These are phyloP conservation scores for Otus sunia DNA, from an alignment of 2,113 vertebrate species.

Conservation along the genomic window DNA sequence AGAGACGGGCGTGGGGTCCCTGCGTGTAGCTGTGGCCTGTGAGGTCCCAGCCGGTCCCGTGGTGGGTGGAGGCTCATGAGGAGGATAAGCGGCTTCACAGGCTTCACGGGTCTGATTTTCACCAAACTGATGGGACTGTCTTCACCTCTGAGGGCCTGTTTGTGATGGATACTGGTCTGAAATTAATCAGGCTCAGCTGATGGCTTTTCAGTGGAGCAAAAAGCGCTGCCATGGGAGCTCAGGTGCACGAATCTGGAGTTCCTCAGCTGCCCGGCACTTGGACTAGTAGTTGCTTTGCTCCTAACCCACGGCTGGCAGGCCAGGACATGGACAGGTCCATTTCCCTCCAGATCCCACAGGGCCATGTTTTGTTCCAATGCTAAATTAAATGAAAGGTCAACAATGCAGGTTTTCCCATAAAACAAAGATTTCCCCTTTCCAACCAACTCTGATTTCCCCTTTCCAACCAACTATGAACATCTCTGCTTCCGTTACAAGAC, in stretches of 20 bases:
- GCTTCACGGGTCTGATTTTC: not conserved
- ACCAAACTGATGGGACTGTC: not conserved
- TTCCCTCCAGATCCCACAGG: not conserved
- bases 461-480: not conserved
- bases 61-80: not conserved
- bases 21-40: no score
- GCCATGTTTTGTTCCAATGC: not conserved
- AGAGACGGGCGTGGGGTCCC: accelerated
- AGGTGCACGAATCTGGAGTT: not conserved
- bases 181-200: not conserved
- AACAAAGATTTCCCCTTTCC: not conserved
- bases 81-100: not conserved
- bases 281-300: not conserved
- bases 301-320: not conserved
- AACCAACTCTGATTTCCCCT: not conserved
- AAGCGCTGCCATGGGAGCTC: not conserved
- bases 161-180: not conserved
- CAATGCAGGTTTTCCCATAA: not conserved
- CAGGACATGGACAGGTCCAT: accelerated
- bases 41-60: not conserved
- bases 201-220: not conserved
- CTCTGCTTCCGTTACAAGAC: not conserved
- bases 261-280: not conserved
- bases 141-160: not conserved
- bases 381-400: not conserved